These are phyloP conservation scores for Mustelus asterias DNA, from an alignment of 2,113 vertebrate species.

Conservation along the genomic window DNA sequence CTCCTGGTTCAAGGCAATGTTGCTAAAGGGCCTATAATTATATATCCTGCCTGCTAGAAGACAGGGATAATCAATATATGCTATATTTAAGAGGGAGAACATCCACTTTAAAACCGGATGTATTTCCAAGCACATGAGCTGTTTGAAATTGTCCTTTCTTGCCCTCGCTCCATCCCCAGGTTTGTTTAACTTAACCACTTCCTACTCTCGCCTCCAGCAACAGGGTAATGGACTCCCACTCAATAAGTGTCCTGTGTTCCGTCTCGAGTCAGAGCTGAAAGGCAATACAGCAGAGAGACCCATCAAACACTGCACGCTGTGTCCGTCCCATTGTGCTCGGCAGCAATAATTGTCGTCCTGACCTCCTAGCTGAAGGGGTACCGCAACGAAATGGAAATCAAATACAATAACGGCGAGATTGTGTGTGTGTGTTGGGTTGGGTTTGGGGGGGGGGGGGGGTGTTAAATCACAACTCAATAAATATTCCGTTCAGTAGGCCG, in stretches of 20 bases:
- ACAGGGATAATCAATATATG: not conserved
- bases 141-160: not conserved
- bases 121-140: not conserved
- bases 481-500: not conserved
- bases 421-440: too few relatives aligned
- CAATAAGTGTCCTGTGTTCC: not conserved
- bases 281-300: not conserved
- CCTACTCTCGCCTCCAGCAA: not conserved
- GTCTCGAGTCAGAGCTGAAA: not conserved
- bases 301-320: not conserved
- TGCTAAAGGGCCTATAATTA: not conserved
- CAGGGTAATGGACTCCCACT: not conserved
- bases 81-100: not conserved
- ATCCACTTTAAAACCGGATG: not conserved
- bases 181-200: not conserved
- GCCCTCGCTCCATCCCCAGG: too few relatives aligned
- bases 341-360: not conserved
- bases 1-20: not conserved
- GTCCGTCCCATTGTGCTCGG: not conserved
- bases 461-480: not conserved
- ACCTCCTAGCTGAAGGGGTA: not conserved
- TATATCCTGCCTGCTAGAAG: not conserved
- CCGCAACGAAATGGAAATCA: not conserved
- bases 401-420: not conserved
- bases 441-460: not conserved